Percentiles rank a stretch among this genome's conserved stretches.
These are phyloP conservation scores for Epiblema foenella DNA, from an alignment of 2,888 invertebrate genomes.

Conservation along the genomic window DNA sequence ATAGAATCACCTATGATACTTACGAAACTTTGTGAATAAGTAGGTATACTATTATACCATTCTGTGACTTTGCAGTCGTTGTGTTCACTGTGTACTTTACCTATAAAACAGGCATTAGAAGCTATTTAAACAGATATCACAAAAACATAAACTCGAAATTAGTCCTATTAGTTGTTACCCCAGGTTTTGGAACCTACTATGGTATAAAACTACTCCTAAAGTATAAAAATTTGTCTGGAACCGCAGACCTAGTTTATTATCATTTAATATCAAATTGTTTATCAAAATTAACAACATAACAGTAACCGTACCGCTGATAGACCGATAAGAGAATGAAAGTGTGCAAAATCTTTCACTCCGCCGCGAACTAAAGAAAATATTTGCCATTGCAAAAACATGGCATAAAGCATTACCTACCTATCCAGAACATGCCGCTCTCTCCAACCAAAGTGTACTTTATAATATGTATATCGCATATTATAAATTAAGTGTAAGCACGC, in stretches of 20 bases:
- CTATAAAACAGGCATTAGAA: too few relatives aligned
- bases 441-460: conserved; percentile 38
- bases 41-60: too few relatives aligned
- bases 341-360: conserved; percentile 37
- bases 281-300: conserved; percentile 38
- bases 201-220: not conserved
- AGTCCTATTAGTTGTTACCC: too few relatives aligned
- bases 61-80: too few relatives aligned
- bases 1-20: too few relatives aligned
- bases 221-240: not conserved
- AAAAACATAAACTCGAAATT: too few relatives aligned
- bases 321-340: conserved; percentile 39
- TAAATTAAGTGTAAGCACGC: conserved; percentile 12
- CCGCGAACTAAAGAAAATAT: conserved; percentile 21
- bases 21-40: too few relatives aligned
- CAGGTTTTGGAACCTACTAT: too few relatives aligned
- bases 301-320: conserved; percentile 37
- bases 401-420: conserved; percentile 26
- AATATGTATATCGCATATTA: conserved; percentile 11
- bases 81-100: too few relatives aligned
- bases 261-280: conserved; percentile 38
- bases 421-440: conserved; percentile 51
- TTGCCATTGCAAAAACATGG: conserved; percentile 28
- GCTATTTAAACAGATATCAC: too few relatives aligned
- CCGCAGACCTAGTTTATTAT: conserved; percentile 22